Evolutionary conservation across 2,888 invertebrate genomes (phyloP).

Genomic region (Reticulitermes lucifugus): DNA sequence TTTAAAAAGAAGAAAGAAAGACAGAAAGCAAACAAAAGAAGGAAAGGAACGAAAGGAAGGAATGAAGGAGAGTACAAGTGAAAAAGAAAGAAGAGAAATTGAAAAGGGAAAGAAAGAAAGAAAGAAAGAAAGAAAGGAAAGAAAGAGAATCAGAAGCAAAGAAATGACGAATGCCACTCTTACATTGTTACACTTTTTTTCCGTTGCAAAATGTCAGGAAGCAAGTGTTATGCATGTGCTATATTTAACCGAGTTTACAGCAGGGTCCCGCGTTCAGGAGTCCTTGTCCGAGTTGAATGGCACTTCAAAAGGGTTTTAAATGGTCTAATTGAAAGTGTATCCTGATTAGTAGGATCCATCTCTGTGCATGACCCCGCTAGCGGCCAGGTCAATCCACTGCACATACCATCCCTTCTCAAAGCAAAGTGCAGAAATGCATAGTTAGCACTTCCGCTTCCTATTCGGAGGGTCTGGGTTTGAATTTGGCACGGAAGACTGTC

Average conservation of each 20-base stretch:
- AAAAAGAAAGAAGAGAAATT: neutral
- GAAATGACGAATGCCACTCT: neutral
- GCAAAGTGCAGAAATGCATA: too few relatives aligned
- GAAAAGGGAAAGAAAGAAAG: neutral
- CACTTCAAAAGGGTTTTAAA: constrained; percentile 13
- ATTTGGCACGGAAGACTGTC: too few relatives aligned
- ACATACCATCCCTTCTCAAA: neutral
- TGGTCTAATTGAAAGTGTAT: constrained; percentile 1
- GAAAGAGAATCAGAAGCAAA: neutral
- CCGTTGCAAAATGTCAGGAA: too few relatives aligned
- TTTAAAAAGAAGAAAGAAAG: neutral
- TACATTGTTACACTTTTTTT: too few relatives aligned
- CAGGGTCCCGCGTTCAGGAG: too few relatives aligned
- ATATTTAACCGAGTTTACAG: too few relatives aligned
- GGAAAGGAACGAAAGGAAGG: neutral
- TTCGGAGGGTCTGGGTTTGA: too few relatives aligned
- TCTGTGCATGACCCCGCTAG: neutral
- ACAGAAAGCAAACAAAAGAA: neutral
- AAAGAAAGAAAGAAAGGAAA: neutral
- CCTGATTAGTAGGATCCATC: constrained; percentile 21
- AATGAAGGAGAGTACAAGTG: neutral
- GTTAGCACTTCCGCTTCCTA: too few relatives aligned
- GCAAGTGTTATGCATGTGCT: too few relatives aligned
- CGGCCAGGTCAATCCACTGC: neutral
- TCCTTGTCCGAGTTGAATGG: constrained; percentile 1